Percentiles rank a stretch among this genome's conserved stretches.
Conservation (phyloP, 2,888 invertebrate genomes). For the Rambutsinella grinnellia region DNA sequence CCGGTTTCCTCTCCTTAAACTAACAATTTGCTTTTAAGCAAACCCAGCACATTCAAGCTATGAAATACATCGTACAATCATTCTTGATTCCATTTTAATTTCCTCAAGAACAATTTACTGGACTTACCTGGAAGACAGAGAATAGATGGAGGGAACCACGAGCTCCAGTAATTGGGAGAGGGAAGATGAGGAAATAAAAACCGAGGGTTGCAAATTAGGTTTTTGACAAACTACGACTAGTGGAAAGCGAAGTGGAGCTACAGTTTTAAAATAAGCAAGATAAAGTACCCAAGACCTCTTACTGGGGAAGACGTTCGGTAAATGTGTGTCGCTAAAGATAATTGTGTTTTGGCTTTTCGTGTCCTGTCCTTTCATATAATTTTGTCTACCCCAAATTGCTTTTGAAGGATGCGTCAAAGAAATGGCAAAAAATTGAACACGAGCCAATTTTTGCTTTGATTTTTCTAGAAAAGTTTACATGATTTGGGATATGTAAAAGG, state of each 20-base stretch:
- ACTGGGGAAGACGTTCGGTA: neutral
- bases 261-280: too few relatives aligned
- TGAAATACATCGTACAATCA: slow-evolving; percentile 17
- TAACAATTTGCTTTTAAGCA: neutral
- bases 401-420: neutral
- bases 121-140: neutral
- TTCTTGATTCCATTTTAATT: slow-evolving; percentile 35
- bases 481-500: too few relatives aligned
- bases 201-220: neutral
- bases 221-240: neutral
- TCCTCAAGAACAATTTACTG: slow-evolving; percentile 25
- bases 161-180: neutral
- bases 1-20: neutral
- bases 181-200: neutral
- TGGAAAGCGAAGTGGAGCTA: neutral
- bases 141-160: neutral
- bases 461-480: neutral
- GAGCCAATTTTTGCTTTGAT: neutral
- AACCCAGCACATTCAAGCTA: neutral
- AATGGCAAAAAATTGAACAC: neutral
- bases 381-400: neutral
- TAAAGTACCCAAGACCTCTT: neutral
- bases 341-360: neutral
- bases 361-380: neutral
- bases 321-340: neutral